Percentiles rank a stretch among this genome's conserved stretches.
Evolutionary conservation across 1,140 invertebrate genomes (phyloP).

Genomic region (Danaus melanippus): DNA sequence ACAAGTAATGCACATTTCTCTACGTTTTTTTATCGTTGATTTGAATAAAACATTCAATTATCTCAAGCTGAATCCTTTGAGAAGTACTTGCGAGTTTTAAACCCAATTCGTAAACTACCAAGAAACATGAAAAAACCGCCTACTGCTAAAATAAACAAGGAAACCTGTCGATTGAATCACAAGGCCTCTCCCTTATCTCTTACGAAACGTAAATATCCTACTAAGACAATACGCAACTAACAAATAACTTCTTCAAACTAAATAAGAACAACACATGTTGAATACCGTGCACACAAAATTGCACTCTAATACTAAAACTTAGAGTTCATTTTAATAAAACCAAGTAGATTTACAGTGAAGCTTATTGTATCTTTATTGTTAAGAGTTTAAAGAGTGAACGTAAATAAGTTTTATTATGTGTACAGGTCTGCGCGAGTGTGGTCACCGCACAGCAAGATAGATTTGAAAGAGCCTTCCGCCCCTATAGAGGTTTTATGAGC

Average conservation of each 20-base stretch:
- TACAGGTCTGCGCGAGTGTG: slow-evolving; percentile 61
- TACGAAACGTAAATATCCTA: slow-evolving; percentile 55
- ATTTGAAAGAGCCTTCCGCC: slow-evolving; percentile 50
- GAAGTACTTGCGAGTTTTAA: too few relatives aligned
- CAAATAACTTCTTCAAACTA: slow-evolving; percentile 52
- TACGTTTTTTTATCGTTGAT: too few relatives aligned
- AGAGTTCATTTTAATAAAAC: slow-evolving; percentile 5
- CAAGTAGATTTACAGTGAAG: slow-evolving; percentile 17
- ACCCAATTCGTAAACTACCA: slow-evolving; percentile 26
- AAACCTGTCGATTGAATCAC: slow-evolving; percentile 34
- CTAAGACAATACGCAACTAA: slow-evolving; percentile 58
- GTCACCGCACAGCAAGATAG: slow-evolving; percentile 56
- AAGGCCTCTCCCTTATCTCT: slow-evolving; percentile 46
- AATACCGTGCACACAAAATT: not conserved
- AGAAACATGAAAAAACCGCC: slow-evolving; percentile 36
- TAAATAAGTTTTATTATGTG: slow-evolving; percentile 69
- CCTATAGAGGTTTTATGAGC: slow-evolving; percentile 46
- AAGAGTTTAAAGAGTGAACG: slow-evolving; percentile 49
- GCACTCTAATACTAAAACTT: slow-evolving; percentile 8
- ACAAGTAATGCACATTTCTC: too few relatives aligned
- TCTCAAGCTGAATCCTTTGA: too few relatives aligned
- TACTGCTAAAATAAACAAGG: slow-evolving; percentile 46
- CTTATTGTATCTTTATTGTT: slow-evolving; percentile 64
- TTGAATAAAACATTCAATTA: too few relatives aligned
- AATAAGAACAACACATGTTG: slow-evolving; percentile 26